These are phyloP conservation scores for Tanypteryx hageni DNA, from an alignment of 2,888 invertebrate genomes.

Conservation along the genomic window DNA sequence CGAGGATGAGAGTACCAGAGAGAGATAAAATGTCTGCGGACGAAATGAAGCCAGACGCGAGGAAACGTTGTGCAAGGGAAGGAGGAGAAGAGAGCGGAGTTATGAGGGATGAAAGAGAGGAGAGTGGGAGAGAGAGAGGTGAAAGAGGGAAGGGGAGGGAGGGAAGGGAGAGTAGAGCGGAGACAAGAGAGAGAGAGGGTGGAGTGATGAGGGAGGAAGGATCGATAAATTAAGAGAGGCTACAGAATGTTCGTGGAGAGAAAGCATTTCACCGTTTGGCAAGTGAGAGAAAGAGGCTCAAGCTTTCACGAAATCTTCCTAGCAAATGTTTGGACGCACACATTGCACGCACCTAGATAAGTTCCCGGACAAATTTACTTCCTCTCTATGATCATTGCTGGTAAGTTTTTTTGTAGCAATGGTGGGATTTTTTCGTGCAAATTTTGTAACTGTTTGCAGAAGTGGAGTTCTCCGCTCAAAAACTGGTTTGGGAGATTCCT, in stretches of 20 bases:
- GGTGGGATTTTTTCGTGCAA: too few species aligned
- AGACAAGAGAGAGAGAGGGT: neutral
- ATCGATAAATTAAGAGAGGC: slow-evolving; percentile 63
- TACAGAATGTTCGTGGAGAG: slow-evolving; percentile 40
- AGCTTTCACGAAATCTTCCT: neutral
- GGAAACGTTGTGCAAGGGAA: neutral
- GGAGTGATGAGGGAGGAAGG: neutral
- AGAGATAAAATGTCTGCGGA: neutral
- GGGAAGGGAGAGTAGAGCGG: neutral
- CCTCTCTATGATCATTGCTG: too few species aligned
- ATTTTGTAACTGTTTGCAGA: too few species aligned
- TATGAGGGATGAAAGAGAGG: neutral
- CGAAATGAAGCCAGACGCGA: neutral
- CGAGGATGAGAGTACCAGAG: neutral
- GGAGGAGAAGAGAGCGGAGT: neutral
- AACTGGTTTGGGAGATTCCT: too few species aligned
- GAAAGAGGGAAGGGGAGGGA: neutral
- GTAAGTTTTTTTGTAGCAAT: too few species aligned
- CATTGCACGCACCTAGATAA: too few species aligned
- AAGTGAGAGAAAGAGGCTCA: neutral
- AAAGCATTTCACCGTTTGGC: slow-evolving; percentile 39
- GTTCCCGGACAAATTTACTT: too few species aligned
- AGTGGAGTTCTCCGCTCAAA: too few species aligned
- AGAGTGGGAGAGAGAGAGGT: neutral
- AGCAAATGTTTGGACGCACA: too few species aligned